These are phyloP conservation scores for Trachelus iudaicus DNA, from an alignment of 2,888 invertebrate genomes.

Conservation along the genomic window DNA sequence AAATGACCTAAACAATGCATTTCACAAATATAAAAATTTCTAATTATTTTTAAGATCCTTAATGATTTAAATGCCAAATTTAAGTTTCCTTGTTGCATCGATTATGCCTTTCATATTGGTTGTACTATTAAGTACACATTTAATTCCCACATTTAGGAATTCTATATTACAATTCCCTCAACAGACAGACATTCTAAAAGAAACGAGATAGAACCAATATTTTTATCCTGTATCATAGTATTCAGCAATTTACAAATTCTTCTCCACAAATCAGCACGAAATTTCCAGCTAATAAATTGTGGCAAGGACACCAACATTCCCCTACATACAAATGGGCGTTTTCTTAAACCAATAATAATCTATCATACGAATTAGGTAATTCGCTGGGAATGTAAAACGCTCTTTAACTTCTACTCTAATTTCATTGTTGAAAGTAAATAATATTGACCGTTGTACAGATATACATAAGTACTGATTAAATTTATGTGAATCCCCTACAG, in stretches of 20 bases:
- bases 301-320: background rate
- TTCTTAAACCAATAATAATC: background rate
- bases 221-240: background rate
- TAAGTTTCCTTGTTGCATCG: background rate
- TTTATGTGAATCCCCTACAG: background rate
- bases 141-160: background rate
- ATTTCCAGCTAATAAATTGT: background rate
- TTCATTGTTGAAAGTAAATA: background rate
- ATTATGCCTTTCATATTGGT: background rate
- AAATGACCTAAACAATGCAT: background rate
- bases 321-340: background rate
- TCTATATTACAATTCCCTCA: background rate
- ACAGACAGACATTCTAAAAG: background rate
- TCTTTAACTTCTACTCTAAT: too few species aligned
- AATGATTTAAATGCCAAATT: background rate
- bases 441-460: background rate
- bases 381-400: background rate
- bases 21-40: background rate
- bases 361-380: background rate
- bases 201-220: background rate
- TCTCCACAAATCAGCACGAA: background rate
- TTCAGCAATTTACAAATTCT: background rate
- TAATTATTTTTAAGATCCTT: background rate
- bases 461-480: background rate
- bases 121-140: background rate